phyloP scores from a whole-genome alignment of 2,888 invertebrate species.

The Polyploca ridens region DNA sequence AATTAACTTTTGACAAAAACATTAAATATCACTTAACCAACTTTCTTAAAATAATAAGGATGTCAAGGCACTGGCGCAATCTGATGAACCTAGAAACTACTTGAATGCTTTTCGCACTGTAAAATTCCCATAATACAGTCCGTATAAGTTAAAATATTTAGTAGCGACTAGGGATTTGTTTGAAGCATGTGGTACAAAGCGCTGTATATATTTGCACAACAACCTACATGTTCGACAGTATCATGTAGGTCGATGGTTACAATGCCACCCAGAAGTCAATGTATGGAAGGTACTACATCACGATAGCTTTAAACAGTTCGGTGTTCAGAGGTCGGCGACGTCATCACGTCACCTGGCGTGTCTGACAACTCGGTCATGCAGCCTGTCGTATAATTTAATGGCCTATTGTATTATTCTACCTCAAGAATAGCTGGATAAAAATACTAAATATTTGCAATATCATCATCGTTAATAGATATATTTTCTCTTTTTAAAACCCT shows the following conservation, averaged over 20 bases:
- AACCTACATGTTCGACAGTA: not conserved
- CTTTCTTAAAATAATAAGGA: constrained; percentile 42
- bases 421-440: constrained; percentile 25
- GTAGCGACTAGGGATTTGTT: not conserved
- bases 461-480: constrained; percentile 13
- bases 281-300: not conserved
- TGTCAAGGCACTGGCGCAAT: constrained; percentile 67
- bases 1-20: not conserved
- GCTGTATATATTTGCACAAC: not conserved
- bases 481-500: not conserved
- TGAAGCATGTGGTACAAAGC: not conserved
- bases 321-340: constrained; percentile 28
- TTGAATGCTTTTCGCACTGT: constrained; percentile 33
- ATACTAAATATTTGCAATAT: constrained; percentile 21
- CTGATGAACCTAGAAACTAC: constrained; percentile 46
- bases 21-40: not conserved
- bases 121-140: constrained; percentile 39
- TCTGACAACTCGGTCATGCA: constrained; percentile 51
- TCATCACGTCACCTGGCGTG: constrained; percentile 50
- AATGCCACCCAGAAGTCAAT: constrained; percentile 11
- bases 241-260: not conserved
- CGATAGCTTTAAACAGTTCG: constrained; percentile 33
- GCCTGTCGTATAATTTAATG: constrained; percentile 56
- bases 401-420: constrained; percentile 57
- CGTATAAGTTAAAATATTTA: too few species aligned